Percentiles rank a stretch among this genome's conserved stretches.
phyloP scores from a whole-genome alignment of 2,888 invertebrate species.

The Macrophya alboannulata region DNA sequence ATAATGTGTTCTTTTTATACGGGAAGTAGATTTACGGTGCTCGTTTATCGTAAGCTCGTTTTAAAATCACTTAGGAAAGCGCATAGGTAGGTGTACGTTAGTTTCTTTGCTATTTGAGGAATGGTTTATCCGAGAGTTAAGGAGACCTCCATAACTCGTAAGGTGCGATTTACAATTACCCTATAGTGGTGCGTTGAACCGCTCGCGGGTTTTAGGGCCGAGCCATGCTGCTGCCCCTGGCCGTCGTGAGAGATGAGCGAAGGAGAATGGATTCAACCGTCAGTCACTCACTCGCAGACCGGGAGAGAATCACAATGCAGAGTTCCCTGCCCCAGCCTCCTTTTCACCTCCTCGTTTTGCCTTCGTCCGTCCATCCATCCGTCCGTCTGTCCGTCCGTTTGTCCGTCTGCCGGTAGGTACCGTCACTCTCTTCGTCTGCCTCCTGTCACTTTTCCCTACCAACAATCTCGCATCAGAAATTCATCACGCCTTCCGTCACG shows the following conservation, averaged over 20 bases:
- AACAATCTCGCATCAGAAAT: conserved; percentile 72
- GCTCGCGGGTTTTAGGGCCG: conserved; percentile 40
- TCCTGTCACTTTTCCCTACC: conserved; percentile 73
- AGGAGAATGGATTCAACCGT: conserved; percentile 77
- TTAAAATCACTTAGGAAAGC: neutral
- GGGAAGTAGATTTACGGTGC: too few relatives aligned
- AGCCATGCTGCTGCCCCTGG: conserved; percentile 34
- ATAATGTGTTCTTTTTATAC: neutral
- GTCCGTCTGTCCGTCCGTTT: conserved; percentile 74
- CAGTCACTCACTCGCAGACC: conserved; percentile 78
- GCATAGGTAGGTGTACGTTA: neutral
- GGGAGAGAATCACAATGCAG: conserved; percentile 77
- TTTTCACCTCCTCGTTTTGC: conserved; percentile 54
- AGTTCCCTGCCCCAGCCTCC: conserved; percentile 62
- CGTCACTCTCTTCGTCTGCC: conserved; percentile 75
- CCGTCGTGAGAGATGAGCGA: conserved; percentile 60
- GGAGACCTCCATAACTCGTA: neutral
- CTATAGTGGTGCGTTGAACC: conserved; percentile 46
- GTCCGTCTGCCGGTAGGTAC: conserved; percentile 70
- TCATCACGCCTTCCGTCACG: conserved; percentile 68
- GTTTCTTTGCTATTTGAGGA: neutral
- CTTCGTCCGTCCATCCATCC: conserved; percentile 68
- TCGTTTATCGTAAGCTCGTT: neutral
- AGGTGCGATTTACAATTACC: conserved; percentile 45
- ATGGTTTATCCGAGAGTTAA: neutral